phyloP scores from a whole-genome alignment of 2,888 invertebrate genomes.

The Heliconius ismenius region DNA sequence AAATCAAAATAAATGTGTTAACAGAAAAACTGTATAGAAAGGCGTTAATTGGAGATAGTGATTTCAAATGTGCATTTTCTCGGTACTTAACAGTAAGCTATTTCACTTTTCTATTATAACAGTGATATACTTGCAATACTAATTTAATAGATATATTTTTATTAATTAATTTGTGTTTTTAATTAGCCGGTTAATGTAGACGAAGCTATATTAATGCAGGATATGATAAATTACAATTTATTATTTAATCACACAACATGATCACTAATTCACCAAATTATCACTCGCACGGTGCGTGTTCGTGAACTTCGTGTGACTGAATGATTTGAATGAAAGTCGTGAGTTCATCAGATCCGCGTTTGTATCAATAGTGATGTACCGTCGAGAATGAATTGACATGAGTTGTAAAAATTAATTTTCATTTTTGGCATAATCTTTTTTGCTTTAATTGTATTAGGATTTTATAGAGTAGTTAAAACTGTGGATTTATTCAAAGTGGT shows the following conservation, averaged over 20 bases:
- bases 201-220: slow-evolving; percentile 6
- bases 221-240: slow-evolving; percentile 13
- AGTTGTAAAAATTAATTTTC: not conserved
- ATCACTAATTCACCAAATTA: slow-evolving; percentile 3
- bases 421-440: no score
- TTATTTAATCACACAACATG: slow-evolving; percentile 14
- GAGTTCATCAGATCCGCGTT: not conserved
- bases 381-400: not conserved
- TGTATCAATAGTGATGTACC: not conserved
- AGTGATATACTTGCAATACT: not conserved
- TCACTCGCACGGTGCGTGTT: slow-evolving; percentile 24
- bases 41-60: slow-evolving; percentile 7
- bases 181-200: not conserved
- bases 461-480: no score
- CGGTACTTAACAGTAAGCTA: slow-evolving; percentile 12
- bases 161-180: not conserved
- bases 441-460: no score
- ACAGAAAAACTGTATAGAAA: slow-evolving; percentile 1
- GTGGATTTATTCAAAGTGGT: no score
- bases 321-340: not conserved
- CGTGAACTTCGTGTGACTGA: slow-evolving; percentile 10
- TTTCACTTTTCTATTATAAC: slow-evolving; percentile 9
- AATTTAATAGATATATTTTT: not conserved
- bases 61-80: slow-evolving; percentile 31
- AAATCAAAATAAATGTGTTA: not conserved